A percentile compares a stretch with the other conserved stretches of the same genome.
Evolutionary conservation across 2,113 vertebrate species (phyloP).

Genomic region (Psophia crepitans): DNA sequence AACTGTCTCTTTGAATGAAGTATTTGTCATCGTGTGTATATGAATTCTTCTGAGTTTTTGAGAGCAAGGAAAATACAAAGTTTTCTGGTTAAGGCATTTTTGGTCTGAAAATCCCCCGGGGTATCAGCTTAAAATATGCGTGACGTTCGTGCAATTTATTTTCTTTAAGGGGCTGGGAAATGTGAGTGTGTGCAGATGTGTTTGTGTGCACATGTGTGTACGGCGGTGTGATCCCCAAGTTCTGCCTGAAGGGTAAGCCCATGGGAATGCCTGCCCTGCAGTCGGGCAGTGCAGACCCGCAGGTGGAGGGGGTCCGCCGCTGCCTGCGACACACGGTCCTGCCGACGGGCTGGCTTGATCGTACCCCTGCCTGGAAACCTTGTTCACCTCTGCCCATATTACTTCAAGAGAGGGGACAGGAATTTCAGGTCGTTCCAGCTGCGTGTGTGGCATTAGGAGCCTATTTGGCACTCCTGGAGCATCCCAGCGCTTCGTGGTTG

Average conservation of each 20-base stretch:
- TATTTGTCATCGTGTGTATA: conserved; percentile 54
- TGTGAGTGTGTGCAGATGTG: conserved; percentile 51
- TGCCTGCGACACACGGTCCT: accelerated
- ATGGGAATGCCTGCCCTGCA: accelerated
- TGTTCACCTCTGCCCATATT: accelerated
- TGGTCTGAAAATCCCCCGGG: conserved; percentile 42
- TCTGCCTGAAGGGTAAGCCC: not conserved
- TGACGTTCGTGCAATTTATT: conserved; percentile 36
- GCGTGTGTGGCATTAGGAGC: not conserved
- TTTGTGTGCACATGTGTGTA: not conserved
- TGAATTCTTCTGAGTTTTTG: conserved; percentile 57
- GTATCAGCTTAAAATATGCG: conserved; percentile 54
- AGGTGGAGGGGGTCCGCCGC: not conserved
- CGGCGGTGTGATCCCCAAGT: not conserved
- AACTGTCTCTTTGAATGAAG: conserved; percentile 55
- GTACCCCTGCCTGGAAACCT: accelerated
- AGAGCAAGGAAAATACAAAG: conserved; percentile 57
- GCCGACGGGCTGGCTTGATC: not conserved
- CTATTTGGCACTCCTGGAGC: not conserved
- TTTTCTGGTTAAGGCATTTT: conserved; percentile 62
- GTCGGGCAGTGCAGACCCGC: not conserved
- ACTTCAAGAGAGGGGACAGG: not conserved
- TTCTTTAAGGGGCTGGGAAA: conserved; percentile 54
- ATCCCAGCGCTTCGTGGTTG: not conserved
- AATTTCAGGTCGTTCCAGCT: not conserved